These are phyloP conservation scores for Protosalanx chinensis DNA, from an alignment of 2,797 vertebrate species.

Conservation along the genomic window DNA sequence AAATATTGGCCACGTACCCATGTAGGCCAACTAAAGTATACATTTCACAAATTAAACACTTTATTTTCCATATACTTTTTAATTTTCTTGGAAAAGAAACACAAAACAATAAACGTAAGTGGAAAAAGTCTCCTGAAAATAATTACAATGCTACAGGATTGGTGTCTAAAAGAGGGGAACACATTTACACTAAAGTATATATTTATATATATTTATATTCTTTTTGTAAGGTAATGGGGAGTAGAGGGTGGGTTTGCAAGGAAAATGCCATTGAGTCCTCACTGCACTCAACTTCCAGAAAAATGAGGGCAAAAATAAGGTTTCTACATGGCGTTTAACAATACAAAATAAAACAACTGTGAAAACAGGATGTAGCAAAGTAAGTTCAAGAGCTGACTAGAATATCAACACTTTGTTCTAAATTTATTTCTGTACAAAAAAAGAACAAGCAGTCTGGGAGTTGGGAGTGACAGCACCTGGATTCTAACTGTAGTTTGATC, in stretches of 20 bases:
- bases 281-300: slow-evolving; percentile 54
- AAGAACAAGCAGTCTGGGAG: slow-evolving; percentile 55
- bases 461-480: slow-evolving; percentile 78
- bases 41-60: not conserved
- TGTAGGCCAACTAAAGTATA: not conserved
- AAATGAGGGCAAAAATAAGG: slow-evolving; percentile 50
- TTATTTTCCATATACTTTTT: slow-evolving; percentile 48
- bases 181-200: slow-evolving; percentile 79
- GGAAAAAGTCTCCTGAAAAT: slow-evolving; percentile 75
- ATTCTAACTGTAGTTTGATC: slow-evolving; percentile 63
- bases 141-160: slow-evolving; percentile 80
- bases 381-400: slow-evolving; percentile 45
- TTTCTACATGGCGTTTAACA: slow-evolving; percentile 52
- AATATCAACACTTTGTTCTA: slow-evolving; percentile 59
- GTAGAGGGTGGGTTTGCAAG: slow-evolving; percentile 41
- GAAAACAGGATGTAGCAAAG: slow-evolving; percentile 61
- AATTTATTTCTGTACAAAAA: slow-evolving; percentile 70
- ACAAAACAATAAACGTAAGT: slow-evolving; percentile 66
- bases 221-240: slow-evolving; percentile 61
- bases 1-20: not conserved
- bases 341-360: slow-evolving; percentile 53
- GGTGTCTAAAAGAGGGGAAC: slow-evolving; percentile 69
- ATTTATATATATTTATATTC: slow-evolving; percentile 75
- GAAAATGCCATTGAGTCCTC: slow-evolving; percentile 43
- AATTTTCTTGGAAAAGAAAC: slow-evolving; percentile 79